Evolutionary conservation across 2,888 invertebrate genomes (phyloP).

Genomic region (Ornithoptera priamus): DNA sequence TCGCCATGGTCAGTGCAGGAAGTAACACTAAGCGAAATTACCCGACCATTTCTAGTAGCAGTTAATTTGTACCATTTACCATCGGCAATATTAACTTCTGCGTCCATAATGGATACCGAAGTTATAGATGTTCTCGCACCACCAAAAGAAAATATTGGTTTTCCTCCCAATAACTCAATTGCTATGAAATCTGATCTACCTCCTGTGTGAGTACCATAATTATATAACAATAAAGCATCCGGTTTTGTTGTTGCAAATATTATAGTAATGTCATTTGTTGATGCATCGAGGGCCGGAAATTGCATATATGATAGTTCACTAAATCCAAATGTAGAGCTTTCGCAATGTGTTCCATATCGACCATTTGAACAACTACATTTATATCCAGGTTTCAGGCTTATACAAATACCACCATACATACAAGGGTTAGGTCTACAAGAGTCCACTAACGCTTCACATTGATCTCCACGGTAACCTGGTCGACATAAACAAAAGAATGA

Average conservation of each 20-base stretch:
- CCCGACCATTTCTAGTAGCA: slow-evolving; percentile 93
- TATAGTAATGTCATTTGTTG: slow-evolving; percentile 94
- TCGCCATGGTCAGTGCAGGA: slow-evolving; percentile 92
- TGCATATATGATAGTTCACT: slow-evolving; percentile 93
- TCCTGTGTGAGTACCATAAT: slow-evolving; percentile 92
- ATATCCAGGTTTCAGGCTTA: slow-evolving; percentile 93
- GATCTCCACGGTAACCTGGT: slow-evolving; percentile 93
- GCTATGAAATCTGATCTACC: slow-evolving; percentile 96
- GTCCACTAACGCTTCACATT: slow-evolving; percentile 93
- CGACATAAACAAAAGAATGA: slow-evolving; percentile 95
- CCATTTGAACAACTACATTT: slow-evolving; percentile 92
- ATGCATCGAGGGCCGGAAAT: slow-evolving; percentile 91
- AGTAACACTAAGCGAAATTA: slow-evolving; percentile 90
- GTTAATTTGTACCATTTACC: slow-evolving; percentile 96
- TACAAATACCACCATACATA: slow-evolving; percentile 92
- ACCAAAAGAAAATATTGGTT: slow-evolving; percentile 93
- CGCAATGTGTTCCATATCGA: slow-evolving; percentile 94
- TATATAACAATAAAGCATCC: slow-evolving; percentile 93
- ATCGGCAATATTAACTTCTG: slow-evolving; percentile 85
- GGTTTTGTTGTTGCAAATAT: slow-evolving; percentile 94
- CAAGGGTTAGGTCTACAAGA: slow-evolving; percentile 97
- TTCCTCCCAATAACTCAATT: slow-evolving; percentile 91
- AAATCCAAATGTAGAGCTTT: slow-evolving; percentile 94
- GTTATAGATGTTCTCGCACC: slow-evolving; percentile 93
- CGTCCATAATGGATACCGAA: slow-evolving; percentile 84